A percentile compares a stretch with the other conserved stretches of the same genome.
Evolutionary conservation across 2,797 vertebrate genomes (phyloP).

Genomic region (Poecilia wingei): DNA sequence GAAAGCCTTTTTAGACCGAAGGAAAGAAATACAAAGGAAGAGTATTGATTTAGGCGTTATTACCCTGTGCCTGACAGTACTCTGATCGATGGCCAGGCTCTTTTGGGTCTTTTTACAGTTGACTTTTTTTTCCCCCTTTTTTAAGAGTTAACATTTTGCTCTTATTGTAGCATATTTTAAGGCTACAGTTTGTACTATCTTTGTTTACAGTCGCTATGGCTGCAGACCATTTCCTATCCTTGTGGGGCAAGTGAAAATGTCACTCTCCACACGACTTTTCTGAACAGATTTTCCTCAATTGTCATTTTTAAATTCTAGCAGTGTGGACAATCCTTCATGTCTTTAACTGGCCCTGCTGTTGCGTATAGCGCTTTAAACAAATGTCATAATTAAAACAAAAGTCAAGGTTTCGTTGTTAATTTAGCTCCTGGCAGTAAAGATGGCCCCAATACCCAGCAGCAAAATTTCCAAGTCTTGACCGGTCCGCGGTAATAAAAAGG

Average conservation of each 20-base stretch:
- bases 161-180: not conserved
- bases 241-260: constrained; percentile 1
- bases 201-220: constrained; percentile 4
- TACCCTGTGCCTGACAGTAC: constrained; percentile 2
- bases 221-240: not conserved
- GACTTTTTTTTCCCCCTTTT: not conserved
- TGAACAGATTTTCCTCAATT: not conserved
- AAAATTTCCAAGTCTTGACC: no score
- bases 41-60: constrained; percentile 4
- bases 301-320: not conserved
- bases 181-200: not conserved
- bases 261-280: not conserved
- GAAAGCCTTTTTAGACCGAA: constrained; percentile 4
- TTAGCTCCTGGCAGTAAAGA: not conserved
- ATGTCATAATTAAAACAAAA: not conserved
- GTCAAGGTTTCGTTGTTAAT: not conserved
- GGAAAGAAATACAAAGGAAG: not conserved
- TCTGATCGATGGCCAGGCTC: not conserved
- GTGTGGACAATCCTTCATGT: not conserved
- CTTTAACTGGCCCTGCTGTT: not conserved
- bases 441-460: not conserved
- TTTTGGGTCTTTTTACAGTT: constrained; percentile 1
- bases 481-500: no score
- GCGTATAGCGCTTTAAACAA: not conserved
- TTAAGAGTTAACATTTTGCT: constrained; percentile 3